Evolutionary conservation across 2,113 vertebrate genomes (phyloP), one percentile per base, ranked within the genome.

Genomic region (Otolemur garnettii): DNA sequence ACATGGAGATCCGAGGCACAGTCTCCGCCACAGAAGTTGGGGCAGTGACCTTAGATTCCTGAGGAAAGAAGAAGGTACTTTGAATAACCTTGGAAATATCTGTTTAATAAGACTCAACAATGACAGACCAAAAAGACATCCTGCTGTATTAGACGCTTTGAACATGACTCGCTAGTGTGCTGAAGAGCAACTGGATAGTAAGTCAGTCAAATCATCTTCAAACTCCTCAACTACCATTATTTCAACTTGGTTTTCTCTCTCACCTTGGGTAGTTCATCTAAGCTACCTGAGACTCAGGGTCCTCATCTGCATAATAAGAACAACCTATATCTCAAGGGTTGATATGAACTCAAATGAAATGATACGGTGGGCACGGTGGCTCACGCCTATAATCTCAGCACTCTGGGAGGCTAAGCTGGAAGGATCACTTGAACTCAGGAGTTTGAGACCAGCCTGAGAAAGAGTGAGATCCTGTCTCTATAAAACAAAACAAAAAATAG

Each of bases 1-100:
- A 98, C 68, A 98, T 53, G 13, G 96, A 62, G 26, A 97, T 91
- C 22, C 42, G 72, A 42, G 97, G 71, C 42, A 98, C 98, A 0
- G 75, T 79, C 83, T 98, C 96, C 1, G 89, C 96, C 69, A 64
- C 74, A 0, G 97, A 4, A 11, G 57, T 1, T 0, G 82, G 45
- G 35, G 92, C 21, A 6, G 90, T 10, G 0, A 68, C 59, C 53
- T 93, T 53, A 4, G 91, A 45, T 53, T 94, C 97, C 96, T 98
- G 83, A 17, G 18, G 90, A 59, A 62, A 95, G 66, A 94, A 79
- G 50, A 7, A 77, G 11, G 30, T 4, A 3, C 5, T 13, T 19
- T 9, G 88, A 91, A 24, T 78, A 77, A 62, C 10, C 66, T 77
- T 19, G 60, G n/a, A 80, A 88, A 69, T 22, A 71, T 0, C 22